Evolutionary conservation across 1,140 invertebrate genomes (phyloP), one percentile per base, ranked within the genome.

Genomic region (Vanessa atalanta): DNA sequence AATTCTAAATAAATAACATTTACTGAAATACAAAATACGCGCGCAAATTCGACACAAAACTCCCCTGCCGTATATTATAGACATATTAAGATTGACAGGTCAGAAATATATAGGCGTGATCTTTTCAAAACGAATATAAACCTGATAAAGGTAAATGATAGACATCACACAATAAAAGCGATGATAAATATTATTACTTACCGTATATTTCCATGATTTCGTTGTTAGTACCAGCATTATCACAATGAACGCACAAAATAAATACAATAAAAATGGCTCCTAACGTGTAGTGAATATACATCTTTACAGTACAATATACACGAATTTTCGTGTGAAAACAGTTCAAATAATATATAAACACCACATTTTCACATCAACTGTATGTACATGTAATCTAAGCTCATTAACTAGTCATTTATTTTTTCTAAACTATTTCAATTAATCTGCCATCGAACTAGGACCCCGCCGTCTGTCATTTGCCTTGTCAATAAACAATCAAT

Each of bases 221-320:
- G 88, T 91, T 91, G 88, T 90, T 88, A 84, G 81, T 89, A 82
- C 75, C 88, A 80, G 82, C 84, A 90, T 89, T 91, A 90, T 91
- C 91, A 93, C 91, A 91, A 91, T 91, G 86, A 88, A 91, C 89
- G 88, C 88, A 88, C 86, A 91, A 93, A 91, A 93, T 93, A 93
- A 91, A 93, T 93, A 91, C 84, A 88, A 87, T 86, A 90, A 92
- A 92, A 92, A 92, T 92, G 90, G 90, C 90, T 93, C 87, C 90
- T 90, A 92, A 77, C 78, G 86, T 87, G 84, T 84, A 90, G 75
- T 81, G 84, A 88, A 89, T 84, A 90, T 90, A 88, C 90, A 92
- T 92, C 85, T 89, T 92, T 83, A 79, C 79, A 83, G 75, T 80
- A 84, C 83, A 79, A 82, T 83, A 81, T 77, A 78, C 85, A 85